These are phyloP conservation scores for Ephialtes manifestator DNA, from an alignment of 2,888 invertebrate genomes.

Conservation along the genomic window DNA sequence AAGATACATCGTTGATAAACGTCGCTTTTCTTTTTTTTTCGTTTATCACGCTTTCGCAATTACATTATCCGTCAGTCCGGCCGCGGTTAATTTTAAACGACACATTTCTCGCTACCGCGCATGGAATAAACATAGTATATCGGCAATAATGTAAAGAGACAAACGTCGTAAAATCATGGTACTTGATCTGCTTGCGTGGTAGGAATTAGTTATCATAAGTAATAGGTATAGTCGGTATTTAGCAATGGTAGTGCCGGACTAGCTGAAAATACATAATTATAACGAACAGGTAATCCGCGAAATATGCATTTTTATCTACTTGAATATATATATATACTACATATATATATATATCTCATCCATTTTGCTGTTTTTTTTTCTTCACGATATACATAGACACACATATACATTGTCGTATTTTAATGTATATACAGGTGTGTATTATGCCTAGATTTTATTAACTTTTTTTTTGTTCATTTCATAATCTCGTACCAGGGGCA, in stretches of 20 bases:
- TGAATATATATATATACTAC: conserved; percentile 62
- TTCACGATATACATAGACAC: conserved; percentile 16
- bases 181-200: conserved; percentile 38
- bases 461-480: conserved; percentile 49
- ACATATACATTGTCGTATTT: conserved; percentile 45
- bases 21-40: not conserved
- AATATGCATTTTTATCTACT: conserved; percentile 73
- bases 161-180: conserved; percentile 59
- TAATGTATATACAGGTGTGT: conserved; percentile 26
- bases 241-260: conserved; percentile 75
- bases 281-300: conserved; percentile 77
- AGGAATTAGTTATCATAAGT: conserved; percentile 55
- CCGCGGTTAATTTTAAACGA: conserved; percentile 40
- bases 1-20: not conserved
- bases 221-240: conserved; percentile 61
- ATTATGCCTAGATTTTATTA: conserved; percentile 39
- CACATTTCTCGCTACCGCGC: conserved; percentile 34
- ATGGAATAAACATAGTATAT: conserved; percentile 51
- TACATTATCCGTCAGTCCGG: conserved; percentile 41
- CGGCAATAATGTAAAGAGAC: conserved; percentile 54
- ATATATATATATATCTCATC: conserved; percentile 58
- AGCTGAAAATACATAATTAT: conserved; percentile 74
- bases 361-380: conserved; percentile 62
- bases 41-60: conserved; percentile 27
- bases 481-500: conserved; percentile 59